Evolutionary conservation across 1,140 invertebrate species (phyloP).

Genomic region (Nilaparvata lugens): DNA sequence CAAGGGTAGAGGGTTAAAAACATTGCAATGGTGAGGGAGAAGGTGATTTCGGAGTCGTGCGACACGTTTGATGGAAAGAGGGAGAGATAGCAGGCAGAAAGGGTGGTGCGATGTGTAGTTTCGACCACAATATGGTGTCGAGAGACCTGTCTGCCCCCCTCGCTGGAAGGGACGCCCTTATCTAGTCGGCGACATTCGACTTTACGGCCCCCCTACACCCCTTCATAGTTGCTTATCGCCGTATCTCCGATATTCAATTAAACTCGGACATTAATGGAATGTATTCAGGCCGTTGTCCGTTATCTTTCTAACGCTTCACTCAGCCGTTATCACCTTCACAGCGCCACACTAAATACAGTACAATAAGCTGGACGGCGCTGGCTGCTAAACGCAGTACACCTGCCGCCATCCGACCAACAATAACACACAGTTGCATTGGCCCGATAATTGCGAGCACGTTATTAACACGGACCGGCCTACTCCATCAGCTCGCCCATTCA

Average conservation of each 20-base stretch:
- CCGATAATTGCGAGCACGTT: too few relatives aligned
- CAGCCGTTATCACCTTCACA: background rate
- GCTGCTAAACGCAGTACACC: too few relatives aligned
- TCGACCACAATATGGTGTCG: background rate
- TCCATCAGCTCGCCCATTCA: too few relatives aligned
- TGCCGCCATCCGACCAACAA: too few relatives aligned
- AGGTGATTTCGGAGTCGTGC: too few relatives aligned
- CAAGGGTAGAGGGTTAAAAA: too few relatives aligned
- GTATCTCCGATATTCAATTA: conserved; percentile 2
- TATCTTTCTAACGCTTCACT: conserved; percentile 3
- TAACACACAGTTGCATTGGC: too few relatives aligned
- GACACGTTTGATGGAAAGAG: background rate
- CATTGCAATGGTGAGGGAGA: too few relatives aligned
- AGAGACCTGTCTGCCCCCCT: background rate
- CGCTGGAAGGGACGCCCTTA: background rate
- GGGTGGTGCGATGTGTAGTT: background rate
- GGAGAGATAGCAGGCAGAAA: background rate
- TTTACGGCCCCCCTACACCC: background rate
- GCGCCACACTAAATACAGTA: too few relatives aligned
- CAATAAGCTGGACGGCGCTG: too few relatives aligned
- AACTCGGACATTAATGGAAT: conserved; percentile 4
- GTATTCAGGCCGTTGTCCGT: background rate
- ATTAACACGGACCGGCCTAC: too few relatives aligned
- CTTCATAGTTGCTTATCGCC: background rate
- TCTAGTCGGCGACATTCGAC: background rate